Conservation (phyloP, 2,888 invertebrate genomes). For the Julus scandinavius region DNA sequence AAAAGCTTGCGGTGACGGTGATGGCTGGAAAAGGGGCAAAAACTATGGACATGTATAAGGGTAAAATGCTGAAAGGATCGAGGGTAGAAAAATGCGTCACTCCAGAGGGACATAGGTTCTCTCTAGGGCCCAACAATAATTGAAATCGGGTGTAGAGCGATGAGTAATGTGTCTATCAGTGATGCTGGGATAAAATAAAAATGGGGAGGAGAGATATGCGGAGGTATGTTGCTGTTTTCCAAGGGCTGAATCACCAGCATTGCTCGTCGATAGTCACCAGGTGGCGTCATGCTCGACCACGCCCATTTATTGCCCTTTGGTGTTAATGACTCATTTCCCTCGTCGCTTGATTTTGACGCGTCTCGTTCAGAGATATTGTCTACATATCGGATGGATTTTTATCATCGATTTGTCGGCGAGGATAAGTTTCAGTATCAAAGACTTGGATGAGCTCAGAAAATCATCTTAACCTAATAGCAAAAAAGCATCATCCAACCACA, state of each 20-base stretch:
- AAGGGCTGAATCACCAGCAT: neutral
- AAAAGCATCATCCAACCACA: too few species aligned
- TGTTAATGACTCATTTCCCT: neutral
- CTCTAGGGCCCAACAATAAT: neutral
- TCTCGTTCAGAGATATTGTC: neutral
- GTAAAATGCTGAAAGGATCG: neutral
- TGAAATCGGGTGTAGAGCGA: constrained; percentile 1
- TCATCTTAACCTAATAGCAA: neutral
- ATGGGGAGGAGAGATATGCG: neutral
- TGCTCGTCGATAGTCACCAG: neutral
- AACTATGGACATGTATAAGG: neutral
- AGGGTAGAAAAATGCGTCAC: constrained; percentile 1
- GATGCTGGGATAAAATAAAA: neutral
- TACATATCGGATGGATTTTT: neutral
- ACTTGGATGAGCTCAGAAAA: neutral
- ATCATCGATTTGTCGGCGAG: neutral
- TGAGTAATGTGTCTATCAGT: neutral
- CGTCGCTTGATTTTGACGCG: neutral
- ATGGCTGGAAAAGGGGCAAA: neutral
- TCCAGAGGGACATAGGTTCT: neutral
- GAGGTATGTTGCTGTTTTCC: neutral
- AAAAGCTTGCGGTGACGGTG: too few species aligned
- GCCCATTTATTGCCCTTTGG: neutral
- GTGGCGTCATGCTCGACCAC: neutral
- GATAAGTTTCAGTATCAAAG: too few species aligned